Percentiles rank a stretch among this genome's conserved stretches.
Evolutionary conservation across 2,797 vertebrate species (phyloP).

Genomic region (Sebastes kiyomatsui): DNA sequence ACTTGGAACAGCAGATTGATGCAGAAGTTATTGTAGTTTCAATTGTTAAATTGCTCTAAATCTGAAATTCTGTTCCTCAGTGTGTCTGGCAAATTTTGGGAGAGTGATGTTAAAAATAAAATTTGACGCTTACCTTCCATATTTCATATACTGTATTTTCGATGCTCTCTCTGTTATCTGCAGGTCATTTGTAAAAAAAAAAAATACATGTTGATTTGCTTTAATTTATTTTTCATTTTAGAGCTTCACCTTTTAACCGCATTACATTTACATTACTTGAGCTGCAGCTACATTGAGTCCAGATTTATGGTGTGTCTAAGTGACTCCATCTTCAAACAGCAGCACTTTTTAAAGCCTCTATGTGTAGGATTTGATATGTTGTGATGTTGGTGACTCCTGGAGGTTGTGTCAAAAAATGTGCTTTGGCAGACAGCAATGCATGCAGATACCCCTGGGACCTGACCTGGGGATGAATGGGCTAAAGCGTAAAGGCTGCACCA

Average conservation of each 20-base stretch:
- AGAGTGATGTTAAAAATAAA: background rate
- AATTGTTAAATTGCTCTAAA: background rate
- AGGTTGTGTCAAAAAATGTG: no score
- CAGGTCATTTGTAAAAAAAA: background rate
- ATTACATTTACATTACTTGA: background rate
- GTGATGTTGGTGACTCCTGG: no score
- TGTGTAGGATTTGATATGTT: background rate
- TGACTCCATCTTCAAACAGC: background rate
- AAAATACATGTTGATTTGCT: background rate
- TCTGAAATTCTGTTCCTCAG: background rate
- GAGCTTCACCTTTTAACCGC: background rate
- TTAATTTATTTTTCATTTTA: background rate
- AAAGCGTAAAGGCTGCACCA: no score
- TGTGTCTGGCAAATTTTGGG: no score
- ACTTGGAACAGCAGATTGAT: background rate
- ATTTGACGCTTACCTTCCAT: background rate
- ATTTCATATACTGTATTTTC: background rate
- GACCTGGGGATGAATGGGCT: no score
- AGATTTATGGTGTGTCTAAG: no score
- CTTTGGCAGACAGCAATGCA: no score
- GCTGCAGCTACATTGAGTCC: background rate
- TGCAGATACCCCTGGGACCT: no score
- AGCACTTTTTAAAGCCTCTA: background rate
- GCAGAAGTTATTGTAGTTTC: background rate
- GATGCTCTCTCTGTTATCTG: background rate